Conservation (phyloP, 2,113 vertebrate species). For the Chionomys nivalis region DNA sequence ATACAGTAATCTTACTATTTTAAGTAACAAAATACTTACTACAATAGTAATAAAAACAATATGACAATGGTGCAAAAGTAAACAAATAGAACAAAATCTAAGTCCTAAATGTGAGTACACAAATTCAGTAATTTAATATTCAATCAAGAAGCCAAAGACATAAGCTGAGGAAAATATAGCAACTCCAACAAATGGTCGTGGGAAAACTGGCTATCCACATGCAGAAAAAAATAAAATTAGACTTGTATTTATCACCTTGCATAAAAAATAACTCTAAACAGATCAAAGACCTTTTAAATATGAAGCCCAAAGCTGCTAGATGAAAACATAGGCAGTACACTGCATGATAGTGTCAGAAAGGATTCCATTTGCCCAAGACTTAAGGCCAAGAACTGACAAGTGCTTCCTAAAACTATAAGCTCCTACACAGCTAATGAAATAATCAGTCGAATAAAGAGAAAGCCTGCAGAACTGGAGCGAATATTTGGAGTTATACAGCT, state of each 20-base stretch:
- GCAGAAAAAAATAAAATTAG: not conserved
- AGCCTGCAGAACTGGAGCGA: not conserved
- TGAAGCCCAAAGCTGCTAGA: not conserved
- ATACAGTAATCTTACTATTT: not conserved
- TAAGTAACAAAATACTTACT: not conserved
- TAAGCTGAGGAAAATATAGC: not conserved
- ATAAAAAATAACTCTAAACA: not conserved
- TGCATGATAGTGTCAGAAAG: not conserved
- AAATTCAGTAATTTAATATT: not conserved
- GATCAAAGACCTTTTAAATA: not conserved
- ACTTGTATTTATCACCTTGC: not conserved
- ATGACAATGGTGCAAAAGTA: not conserved
- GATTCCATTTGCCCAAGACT: not conserved
- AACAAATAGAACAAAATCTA: not conserved
- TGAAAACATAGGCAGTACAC: not conserved
- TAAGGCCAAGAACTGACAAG: not conserved
- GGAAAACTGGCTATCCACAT: not conserved
- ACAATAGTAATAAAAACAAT: not conserved
- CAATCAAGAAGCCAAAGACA: not conserved
- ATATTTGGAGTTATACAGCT: not conserved
- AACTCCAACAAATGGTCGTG: not conserved
- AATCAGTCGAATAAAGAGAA: not conserved
- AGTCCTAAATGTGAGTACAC: not conserved
- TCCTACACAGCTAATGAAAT: not conserved
- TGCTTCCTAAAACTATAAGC: not conserved